These are phyloP conservation scores for Clinocottus analis DNA, from an alignment of 2,113 vertebrate genomes.

Conservation along the genomic window DNA sequence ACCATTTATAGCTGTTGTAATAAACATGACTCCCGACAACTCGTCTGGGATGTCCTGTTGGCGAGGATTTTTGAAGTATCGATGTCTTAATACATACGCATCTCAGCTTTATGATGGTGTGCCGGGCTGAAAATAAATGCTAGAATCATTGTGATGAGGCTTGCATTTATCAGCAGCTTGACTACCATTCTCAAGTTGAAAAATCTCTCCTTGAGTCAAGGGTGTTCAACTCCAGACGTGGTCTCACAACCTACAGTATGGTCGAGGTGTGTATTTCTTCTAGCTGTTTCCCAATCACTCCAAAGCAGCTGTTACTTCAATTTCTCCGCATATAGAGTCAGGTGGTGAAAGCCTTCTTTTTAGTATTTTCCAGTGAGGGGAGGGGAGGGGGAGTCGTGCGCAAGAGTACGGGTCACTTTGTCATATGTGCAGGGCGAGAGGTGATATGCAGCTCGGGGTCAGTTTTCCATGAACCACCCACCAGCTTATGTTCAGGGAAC, in stretches of 20 bases:
- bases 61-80: constrained; percentile 38
- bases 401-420: constrained; percentile 25
- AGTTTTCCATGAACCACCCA: constrained; percentile 45
- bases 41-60: constrained; percentile 22
- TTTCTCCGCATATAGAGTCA: constrained; percentile 22
- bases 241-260: constrained; percentile 16
- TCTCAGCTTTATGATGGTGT: constrained; percentile 36
- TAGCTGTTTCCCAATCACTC: constrained; percentile 13
- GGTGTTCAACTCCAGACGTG: constrained; percentile 21
- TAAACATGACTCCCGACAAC: constrained; percentile 26
- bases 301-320: constrained; percentile 52
- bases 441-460: constrained; percentile 37
- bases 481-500: constrained; percentile 42
- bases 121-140: constrained; percentile 49
- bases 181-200: constrained; percentile 27
- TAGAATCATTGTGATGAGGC: constrained; percentile 41
- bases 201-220: constrained; percentile 19
- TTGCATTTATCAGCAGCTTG: constrained; percentile 52
- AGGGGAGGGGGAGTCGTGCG: background rate
- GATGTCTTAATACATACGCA: constrained; percentile 49
- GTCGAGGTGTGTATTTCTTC: constrained; percentile 22
- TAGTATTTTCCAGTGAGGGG: constrained; percentile 28
- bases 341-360: constrained; percentile 30
- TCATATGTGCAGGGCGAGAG: constrained; percentile 22
- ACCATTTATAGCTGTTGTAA: constrained; percentile 31